These are phyloP conservation scores for Dioctria rufipes DNA, from an alignment of 2,888 invertebrate genomes.

Conservation along the genomic window DNA sequence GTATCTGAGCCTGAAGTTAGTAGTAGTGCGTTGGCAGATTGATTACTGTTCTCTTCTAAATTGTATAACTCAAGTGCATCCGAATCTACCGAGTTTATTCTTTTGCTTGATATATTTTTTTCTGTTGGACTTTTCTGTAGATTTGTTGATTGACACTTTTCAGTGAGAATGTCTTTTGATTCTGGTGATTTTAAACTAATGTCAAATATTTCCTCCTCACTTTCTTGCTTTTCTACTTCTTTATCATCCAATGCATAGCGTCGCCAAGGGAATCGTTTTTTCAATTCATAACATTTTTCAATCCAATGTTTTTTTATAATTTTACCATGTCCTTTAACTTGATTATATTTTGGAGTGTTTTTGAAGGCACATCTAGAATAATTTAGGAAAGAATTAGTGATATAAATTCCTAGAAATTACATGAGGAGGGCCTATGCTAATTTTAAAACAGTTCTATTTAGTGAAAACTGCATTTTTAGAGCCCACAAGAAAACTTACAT, in stretches of 20 bases:
- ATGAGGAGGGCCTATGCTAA: no score
- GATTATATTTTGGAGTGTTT: constrained; percentile 89
- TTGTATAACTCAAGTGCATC: constrained; percentile 52
- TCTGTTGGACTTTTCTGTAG: neutral
- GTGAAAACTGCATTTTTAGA: neutral
- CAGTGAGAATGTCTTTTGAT: neutral
- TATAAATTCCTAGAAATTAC: no score
- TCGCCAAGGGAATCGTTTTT: constrained; percentile 72
- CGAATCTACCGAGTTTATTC: constrained; percentile 34
- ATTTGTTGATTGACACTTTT: neutral
- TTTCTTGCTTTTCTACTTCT: constrained; percentile 65
- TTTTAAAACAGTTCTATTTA: neutral
- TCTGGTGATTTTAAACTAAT: constrained; percentile 59
- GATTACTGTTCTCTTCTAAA: constrained; percentile 27
- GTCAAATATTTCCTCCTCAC: constrained; percentile 69
- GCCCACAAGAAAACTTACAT: constrained; percentile 76
- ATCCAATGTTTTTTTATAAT: constrained; percentile 86
- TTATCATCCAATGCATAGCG: constrained; percentile 66
- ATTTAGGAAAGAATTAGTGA: no score
- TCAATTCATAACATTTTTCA: constrained; percentile 75
- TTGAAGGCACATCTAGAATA: constrained; percentile 85
- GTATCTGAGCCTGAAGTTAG: constrained; percentile 65
- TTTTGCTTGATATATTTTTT: neutral
- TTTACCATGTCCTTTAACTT: constrained; percentile 76
- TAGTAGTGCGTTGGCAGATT: neutral